Percentiles rank a stretch among this genome's conserved stretches.
Conservation (phyloP, 1,140 invertebrate genomes). For the Yoshiicerus persimilis region DNA sequence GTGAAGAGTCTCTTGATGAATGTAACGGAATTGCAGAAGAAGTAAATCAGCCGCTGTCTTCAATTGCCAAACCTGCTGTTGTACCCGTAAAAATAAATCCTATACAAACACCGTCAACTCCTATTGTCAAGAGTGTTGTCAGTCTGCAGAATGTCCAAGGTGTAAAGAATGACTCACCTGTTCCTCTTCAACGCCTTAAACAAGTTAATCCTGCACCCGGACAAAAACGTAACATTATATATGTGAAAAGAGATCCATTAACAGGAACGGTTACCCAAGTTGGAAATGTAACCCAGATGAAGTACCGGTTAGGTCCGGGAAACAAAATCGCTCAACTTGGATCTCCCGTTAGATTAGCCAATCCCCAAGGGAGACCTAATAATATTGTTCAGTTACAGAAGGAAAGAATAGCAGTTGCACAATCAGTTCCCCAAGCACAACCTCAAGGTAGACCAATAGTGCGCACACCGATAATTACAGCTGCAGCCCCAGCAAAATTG, state of each 20-base stretch:
- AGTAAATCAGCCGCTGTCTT: neutral
- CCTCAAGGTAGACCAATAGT: neutral
- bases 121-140: neutral
- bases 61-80: neutral
- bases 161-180: neutral
- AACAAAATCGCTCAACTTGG: neutral
- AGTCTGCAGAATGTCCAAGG: neutral
- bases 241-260: neutral
- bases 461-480: neutral
- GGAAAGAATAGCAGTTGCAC: no score
- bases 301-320: neutral
- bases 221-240: neutral
- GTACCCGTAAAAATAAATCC: neutral
- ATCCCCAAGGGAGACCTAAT: neutral
- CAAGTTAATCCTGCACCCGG: no score
- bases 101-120: no score
- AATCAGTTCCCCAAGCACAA: neutral
- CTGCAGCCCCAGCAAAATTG: neutral
- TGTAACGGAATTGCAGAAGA: neutral
- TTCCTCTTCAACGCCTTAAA: neutral
- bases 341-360: neutral
- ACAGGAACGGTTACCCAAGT: conserved; percentile 11
- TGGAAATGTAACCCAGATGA: neutral
- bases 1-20: neutral
- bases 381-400: neutral